These are phyloP conservation scores for Mythimna vitellina DNA, from an alignment of 2,888 invertebrate species.

Conservation along the genomic window DNA sequence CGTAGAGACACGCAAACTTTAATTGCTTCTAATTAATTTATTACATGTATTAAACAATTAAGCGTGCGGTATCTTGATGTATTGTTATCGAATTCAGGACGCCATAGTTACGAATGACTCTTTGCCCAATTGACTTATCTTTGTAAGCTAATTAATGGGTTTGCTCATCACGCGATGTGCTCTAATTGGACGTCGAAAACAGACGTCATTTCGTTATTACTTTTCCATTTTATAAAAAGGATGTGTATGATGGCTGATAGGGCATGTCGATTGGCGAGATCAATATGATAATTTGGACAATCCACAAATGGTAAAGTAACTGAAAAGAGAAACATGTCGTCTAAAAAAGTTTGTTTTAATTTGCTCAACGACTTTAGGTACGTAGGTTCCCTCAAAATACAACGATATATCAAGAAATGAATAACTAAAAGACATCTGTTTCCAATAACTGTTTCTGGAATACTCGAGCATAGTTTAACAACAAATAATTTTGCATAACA, in stretches of 20 bases:
- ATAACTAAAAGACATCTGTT: neutral
- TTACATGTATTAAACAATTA: slow-evolving; percentile 90
- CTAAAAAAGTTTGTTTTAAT: neutral
- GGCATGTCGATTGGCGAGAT: slow-evolving; percentile 37
- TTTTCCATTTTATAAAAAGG: slow-evolving; percentile 68
- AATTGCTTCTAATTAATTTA: slow-evolving; percentile 90
- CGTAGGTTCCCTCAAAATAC: neutral
- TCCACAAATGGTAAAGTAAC: slow-evolving; percentile 11
- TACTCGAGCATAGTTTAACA: neutral
- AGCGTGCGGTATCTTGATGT: slow-evolving; percentile 86
- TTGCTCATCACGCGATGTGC: slow-evolving; percentile 83
- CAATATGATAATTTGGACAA: slow-evolving; percentile 27
- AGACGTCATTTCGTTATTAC: slow-evolving; percentile 75
- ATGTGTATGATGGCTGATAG: slow-evolving; percentile 59
- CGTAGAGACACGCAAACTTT: slow-evolving; percentile 83
- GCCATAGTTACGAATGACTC: slow-evolving; percentile 74
- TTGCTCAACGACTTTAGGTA: neutral
- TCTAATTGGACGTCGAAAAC: slow-evolving; percentile 81
- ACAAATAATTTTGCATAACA: neutral
- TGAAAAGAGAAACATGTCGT: neutral
- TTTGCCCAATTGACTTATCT: slow-evolving; percentile 89
- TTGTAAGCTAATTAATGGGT: slow-evolving; percentile 86
- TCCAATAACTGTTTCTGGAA: neutral
- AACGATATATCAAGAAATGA: neutral
- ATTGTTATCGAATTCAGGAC: slow-evolving; percentile 87